Percentiles rank a stretch among this genome's conserved stretches.
Evolutionary conservation across 2,888 invertebrate species (phyloP).

Genomic region (Eubasilissa splendida): DNA sequence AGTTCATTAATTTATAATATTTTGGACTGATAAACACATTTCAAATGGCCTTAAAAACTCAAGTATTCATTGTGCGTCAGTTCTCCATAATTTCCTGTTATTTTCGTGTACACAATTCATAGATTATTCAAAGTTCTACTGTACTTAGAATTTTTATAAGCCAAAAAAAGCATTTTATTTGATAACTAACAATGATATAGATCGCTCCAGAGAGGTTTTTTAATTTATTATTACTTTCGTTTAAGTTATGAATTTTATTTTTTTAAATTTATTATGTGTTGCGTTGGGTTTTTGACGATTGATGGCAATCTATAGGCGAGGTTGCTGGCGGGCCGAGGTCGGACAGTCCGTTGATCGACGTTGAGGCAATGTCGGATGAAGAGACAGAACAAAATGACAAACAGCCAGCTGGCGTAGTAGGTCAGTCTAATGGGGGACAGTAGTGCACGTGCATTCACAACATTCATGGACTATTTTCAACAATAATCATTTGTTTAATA

Average conservation of each 20-base stretch:
- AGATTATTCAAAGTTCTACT: too few species aligned
- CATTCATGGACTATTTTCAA: slow-evolving; percentile 20
- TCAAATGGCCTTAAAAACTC: too few species aligned
- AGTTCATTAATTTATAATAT: too few species aligned
- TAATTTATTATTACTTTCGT: slow-evolving; percentile 16
- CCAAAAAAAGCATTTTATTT: too few species aligned
- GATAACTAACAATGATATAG: neutral
- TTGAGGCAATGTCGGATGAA: slow-evolving; percentile 77
- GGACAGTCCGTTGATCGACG: slow-evolving; percentile 78
- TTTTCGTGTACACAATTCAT: too few species aligned
- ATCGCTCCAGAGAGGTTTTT: slow-evolving; percentile 2
- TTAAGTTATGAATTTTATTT: slow-evolving; percentile 54
- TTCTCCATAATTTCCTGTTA: too few species aligned
- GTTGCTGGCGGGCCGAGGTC: slow-evolving; percentile 75
- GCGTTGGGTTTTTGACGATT: slow-evolving; percentile 57
- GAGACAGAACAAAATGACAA: slow-evolving; percentile 66
- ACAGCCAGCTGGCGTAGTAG: slow-evolving; percentile 69
- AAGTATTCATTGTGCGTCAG: too few species aligned
- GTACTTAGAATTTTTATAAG: too few species aligned
- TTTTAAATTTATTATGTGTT: slow-evolving; percentile 42
- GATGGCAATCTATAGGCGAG: slow-evolving; percentile 72
- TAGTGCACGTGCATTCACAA: slow-evolving; percentile 51
- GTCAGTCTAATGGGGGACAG: slow-evolving; percentile 69
- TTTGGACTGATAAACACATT: too few species aligned
- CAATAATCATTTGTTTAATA: too few species aligned